Conservation (phyloP, 2,888 invertebrate genomes). For the Loripinus fragilis region DNA sequence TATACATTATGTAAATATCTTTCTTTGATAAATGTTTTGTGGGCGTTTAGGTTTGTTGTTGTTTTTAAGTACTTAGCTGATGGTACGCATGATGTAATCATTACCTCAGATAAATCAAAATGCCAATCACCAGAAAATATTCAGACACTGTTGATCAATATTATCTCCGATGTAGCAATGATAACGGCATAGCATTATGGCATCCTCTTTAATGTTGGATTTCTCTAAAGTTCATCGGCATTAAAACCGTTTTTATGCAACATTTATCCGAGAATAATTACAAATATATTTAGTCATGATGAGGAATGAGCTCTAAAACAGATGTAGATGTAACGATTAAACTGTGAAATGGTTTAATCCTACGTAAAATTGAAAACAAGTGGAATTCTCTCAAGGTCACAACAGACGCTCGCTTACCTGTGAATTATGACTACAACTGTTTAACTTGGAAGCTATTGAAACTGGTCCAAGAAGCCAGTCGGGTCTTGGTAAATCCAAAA, state of each 20-base stretch:
- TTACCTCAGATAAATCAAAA: too few relatives aligned
- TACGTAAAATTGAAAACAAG: neutral
- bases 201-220: neutral
- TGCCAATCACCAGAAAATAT: neutral
- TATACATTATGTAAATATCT: too few relatives aligned
- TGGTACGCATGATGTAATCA: too few relatives aligned
- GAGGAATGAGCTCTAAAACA: neutral
- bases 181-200: neutral
- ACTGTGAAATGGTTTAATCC: neutral
- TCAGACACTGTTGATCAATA: neutral
- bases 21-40: too few relatives aligned
- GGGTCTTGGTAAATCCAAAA: too few relatives aligned
- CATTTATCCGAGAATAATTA: neutral
- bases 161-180: neutral
- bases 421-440: conserved; percentile 31
- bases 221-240: neutral
- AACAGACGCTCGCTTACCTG: conserved; percentile 7
- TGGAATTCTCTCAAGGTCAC: neutral
- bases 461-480: conserved; percentile 8
- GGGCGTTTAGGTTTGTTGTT: too few relatives aligned
- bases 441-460: neutral
- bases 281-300: conserved; percentile 2
- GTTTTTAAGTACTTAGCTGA: too few relatives aligned
- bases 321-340: neutral
- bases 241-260: neutral